Evolutionary conservation across 1,140 invertebrate species (phyloP).

Genomic region (Plectrocnemia conspersa): DNA sequence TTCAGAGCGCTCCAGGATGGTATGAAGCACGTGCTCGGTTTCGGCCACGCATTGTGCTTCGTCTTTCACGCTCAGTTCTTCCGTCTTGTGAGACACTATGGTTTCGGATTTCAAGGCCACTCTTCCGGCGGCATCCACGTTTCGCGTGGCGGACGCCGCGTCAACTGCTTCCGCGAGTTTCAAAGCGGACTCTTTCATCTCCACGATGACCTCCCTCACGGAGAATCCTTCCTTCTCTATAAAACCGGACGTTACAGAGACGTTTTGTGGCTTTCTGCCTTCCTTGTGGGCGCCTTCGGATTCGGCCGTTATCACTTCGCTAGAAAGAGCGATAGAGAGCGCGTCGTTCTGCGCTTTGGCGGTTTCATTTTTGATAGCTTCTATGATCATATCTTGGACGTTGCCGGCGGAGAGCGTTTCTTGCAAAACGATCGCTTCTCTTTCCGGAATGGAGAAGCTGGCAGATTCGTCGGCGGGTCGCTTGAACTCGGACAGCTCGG

Average conservation of each 20-base stretch:
- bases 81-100: slow-evolving; percentile 22
- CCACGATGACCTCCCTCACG: slow-evolving; percentile 32
- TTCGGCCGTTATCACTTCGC: slow-evolving; percentile 27
- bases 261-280: slow-evolving; percentile 10
- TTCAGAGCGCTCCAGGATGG: slow-evolving; percentile 41
- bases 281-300: slow-evolving; percentile 17
- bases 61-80: slow-evolving; percentile 16
- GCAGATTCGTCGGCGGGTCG: slow-evolving; percentile 25
- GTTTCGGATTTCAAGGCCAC: slow-evolving; percentile 27
- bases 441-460: slow-evolving; percentile 18
- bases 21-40: slow-evolving; percentile 24
- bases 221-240: slow-evolving; percentile 26
- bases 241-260: slow-evolving; percentile 15
- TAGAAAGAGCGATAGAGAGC: slow-evolving; percentile 37
- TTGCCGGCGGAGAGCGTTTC: slow-evolving; percentile 18
- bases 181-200: slow-evolving; percentile 28
- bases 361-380: slow-evolving; percentile 37
- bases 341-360: slow-evolving; percentile 41
- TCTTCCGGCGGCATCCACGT: slow-evolving; percentile 21
- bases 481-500: slow-evolving; percentile 35
- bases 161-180: slow-evolving; percentile 13
- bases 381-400: slow-evolving; percentile 17
- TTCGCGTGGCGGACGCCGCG: slow-evolving; percentile 15
- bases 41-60: slow-evolving; percentile 12
- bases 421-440: slow-evolving; percentile 25